Evolutionary conservation across 2,888 invertebrate species (phyloP), one percentile per base, ranked within the genome.

Genomic region (Sminthurides aquaticus): DNA sequence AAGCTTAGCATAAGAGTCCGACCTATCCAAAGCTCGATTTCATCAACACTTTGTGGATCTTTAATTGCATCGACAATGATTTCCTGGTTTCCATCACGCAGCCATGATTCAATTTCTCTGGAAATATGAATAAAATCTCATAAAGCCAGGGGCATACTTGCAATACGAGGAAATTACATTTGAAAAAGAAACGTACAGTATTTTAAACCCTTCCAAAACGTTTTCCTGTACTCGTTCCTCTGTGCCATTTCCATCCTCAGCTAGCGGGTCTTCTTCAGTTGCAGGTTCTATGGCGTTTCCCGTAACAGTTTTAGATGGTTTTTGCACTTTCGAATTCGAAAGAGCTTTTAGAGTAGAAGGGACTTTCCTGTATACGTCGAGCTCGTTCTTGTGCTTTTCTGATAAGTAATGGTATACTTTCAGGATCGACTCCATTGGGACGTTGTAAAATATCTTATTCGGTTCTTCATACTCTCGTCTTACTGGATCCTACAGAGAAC

Each of bases 21-120:
- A 1, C 65, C 65, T 2, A 67, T 67, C 71, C 71, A 71, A 1
- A 64, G 49, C 29, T 58, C 56, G 3, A 71, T 56, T 24, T 70
- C 70, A 2, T 48, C 54, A 1, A 15, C 8, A 29, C 27, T 58
- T 2, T 25, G 24, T 1, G 60, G 57, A 29, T 58, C 58, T n/a
- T 27, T 24, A 1, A 20, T n/a, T 1, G 55, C 62, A 49, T 62
- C 62, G 8, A 62, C 62, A 48, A 62, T 58, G 1, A 62, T 15
- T 2, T 49, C 18, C 11, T 60, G n/a, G 24, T 64, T n/a, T 11
- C 22, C 25, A 15, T 2, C 24, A 8, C 15, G 56, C n/a, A 15
- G 25, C 49, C 52, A 64, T 20, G 28, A 59, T 57, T 62, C 34
- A 27, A 54, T 54, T 49, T 58, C 34, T 29, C 55, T 60, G 34